Evolutionary conservation across 2,797 vertebrate species (phyloP), one percentile per base, ranked within the genome.

Genomic region (Toxotes lorentzi): DNA sequence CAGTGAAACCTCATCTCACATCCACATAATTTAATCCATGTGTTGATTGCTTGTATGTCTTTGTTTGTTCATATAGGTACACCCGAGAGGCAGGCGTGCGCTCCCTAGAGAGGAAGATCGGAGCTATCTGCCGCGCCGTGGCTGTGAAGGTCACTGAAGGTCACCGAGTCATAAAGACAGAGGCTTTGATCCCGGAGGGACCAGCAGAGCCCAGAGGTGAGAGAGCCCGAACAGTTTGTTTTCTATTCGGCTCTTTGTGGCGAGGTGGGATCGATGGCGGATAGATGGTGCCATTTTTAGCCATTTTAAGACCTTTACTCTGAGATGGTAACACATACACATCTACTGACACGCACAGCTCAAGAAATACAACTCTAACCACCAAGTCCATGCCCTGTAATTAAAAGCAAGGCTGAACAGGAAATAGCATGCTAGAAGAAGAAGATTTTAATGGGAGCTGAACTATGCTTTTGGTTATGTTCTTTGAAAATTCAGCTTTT

Each of bases 111-210:
- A 95, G 97, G 84, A 98, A 97, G 90, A 93, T 98, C 3, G 98
- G 97, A 23, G 97, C 97, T 1, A 94, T 99, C 77, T 99, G 98
- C 92, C 95, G 98, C 50, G 98, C 98, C 0, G 98, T 99, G 79
- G 98, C 98, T 0, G 97, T 99, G 59, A 99, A 97, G 78, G 97
- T 99, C 2, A 97, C 98, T 0, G 98, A 99, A 88, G 96, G 97
- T 65, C 97, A 96, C 78, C 93, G 94, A 78, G 92, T 95, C 40
- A 57, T 93, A 16, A 95, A 94, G 84, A 67, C 94, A 0, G 94
- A 96, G 69, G 85, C 94, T 41, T 83, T 90, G 35, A 83, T 93
- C 24, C 83, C 95, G 0, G 87, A 84, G 19, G 10, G 0, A 16
- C 60, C 72, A 0, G 38, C 70, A 3, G 83, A 82, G 71, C 84